Evolutionary conservation across 1,140 invertebrate genomes (phyloP).

Genomic region (Caenorhabditis elegans): DNA sequence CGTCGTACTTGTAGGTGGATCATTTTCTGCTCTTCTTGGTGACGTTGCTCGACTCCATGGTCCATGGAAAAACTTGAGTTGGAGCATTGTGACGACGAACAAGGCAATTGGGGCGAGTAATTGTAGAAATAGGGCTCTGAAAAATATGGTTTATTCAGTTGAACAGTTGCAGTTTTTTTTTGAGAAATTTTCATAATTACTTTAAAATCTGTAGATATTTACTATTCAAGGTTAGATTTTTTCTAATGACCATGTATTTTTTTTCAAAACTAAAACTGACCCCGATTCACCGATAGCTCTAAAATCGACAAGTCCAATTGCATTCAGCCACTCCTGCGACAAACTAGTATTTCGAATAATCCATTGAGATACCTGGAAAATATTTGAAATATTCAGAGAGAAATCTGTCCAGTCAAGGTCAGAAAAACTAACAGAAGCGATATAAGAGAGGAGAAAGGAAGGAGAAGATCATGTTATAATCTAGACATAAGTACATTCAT

Average conservation of each 20-base stretch:
- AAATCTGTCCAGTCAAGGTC: not conserved
- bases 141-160: no score
- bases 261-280: conserved; percentile 27
- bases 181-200: no score
- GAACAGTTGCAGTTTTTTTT: no score
- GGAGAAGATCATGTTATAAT: not conserved
- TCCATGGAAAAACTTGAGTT: conserved; percentile 65
- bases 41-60: conserved; percentile 57
- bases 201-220: no score
- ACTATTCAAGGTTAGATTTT: no score
- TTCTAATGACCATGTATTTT: no score
- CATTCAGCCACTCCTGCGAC: conserved; percentile 48
- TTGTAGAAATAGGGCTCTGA: conserved; percentile 55
- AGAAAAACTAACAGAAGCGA: not conserved
- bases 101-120: conserved; percentile 59
- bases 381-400: not conserved
- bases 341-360: conserved; percentile 75
- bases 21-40: not conserved
- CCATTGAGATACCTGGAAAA: conserved; percentile 69
- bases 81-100: conserved; percentile 63
- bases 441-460: no score
- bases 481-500: not conserved
- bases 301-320: conserved; percentile 61
- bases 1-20: not conserved
- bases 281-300: conserved; percentile 40